Percentiles rank a stretch among this genome's conserved stretches.
Evolutionary conservation across 2,113 vertebrate species (phyloP).

Genomic region (Thamnophis sirtalis): DNA sequence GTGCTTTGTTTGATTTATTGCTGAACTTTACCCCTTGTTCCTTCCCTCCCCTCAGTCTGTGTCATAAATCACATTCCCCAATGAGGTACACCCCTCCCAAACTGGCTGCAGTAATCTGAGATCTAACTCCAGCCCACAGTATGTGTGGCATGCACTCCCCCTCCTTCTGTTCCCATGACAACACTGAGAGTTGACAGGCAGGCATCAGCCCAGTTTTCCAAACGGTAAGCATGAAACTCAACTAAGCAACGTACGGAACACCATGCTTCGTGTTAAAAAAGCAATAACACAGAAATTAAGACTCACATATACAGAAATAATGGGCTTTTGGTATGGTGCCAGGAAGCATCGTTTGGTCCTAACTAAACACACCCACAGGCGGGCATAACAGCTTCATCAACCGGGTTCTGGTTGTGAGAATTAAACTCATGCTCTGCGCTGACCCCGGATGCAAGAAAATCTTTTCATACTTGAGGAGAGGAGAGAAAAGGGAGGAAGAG

Average conservation of each 20-base stretch:
- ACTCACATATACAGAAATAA: background rate
- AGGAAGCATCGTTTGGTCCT: background rate
- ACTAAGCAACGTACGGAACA: background rate
- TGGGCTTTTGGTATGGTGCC: background rate
- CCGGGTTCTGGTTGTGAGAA: background rate
- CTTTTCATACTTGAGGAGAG: background rate
- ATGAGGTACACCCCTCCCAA: no score
- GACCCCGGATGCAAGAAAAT: background rate
- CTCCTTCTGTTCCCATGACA: no score
- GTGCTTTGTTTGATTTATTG: no score
- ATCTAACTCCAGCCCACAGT: no score
- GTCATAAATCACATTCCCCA: no score
- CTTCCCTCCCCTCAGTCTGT: no score
- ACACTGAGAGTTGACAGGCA: no score
- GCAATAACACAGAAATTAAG: background rate
- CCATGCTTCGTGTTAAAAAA: no score
- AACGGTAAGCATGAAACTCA: rapidly evolving
- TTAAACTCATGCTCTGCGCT: background rate
- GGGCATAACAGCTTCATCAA: background rate
- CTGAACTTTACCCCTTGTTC: no score
- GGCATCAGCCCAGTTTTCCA: background rate
- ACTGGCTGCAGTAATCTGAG: no score
- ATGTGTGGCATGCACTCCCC: no score
- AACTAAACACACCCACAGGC: background rate
- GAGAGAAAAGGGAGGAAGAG: no score